Conservation (phyloP, 1,140 invertebrate genomes). For the Philopotamus ludificatus region DNA sequence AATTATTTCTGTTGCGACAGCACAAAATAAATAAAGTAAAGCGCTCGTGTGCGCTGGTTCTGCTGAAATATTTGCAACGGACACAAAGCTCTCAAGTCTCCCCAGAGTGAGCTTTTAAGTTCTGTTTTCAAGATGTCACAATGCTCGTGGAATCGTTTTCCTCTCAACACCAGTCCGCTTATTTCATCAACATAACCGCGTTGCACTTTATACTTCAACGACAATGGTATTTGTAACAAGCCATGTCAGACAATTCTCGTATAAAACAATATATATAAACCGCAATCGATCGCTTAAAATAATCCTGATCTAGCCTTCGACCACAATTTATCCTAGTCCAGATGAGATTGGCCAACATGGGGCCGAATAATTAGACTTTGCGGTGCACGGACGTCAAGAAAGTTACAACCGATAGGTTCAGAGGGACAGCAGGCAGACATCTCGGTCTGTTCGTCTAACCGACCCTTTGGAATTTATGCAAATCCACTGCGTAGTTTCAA, state of each 20-base stretch:
- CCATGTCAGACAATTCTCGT: too few relatives aligned
- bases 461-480: neutral
- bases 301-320: too few relatives aligned
- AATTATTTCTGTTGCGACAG: neutral
- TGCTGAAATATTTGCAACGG: slow-evolving; percentile 10
- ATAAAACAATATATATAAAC: too few relatives aligned
- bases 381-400: slow-evolving; percentile 6
- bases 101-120: slow-evolving; percentile 24
- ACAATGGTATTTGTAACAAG: too few relatives aligned
- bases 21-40: neutral
- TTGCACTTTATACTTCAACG: too few relatives aligned
- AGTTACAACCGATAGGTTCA: slow-evolving; percentile 6
- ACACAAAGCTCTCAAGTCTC: slow-evolving; percentile 20
- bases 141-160: slow-evolving; percentile 7
- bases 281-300: too few relatives aligned
- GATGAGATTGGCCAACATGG: neutral
- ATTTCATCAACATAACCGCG: too few relatives aligned
- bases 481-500: neutral
- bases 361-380: slow-evolving; percentile 24
- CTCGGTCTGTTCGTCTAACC: neutral
- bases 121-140: slow-evolving; percentile 14
- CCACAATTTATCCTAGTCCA: too few relatives aligned
- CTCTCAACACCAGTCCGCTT: too few relatives aligned
- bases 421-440: neutral
- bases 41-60: slow-evolving; percentile 1